These are phyloP conservation scores for Heliothis subflexa DNA, from an alignment of 1,140 invertebrate species.

Conservation along the genomic window DNA sequence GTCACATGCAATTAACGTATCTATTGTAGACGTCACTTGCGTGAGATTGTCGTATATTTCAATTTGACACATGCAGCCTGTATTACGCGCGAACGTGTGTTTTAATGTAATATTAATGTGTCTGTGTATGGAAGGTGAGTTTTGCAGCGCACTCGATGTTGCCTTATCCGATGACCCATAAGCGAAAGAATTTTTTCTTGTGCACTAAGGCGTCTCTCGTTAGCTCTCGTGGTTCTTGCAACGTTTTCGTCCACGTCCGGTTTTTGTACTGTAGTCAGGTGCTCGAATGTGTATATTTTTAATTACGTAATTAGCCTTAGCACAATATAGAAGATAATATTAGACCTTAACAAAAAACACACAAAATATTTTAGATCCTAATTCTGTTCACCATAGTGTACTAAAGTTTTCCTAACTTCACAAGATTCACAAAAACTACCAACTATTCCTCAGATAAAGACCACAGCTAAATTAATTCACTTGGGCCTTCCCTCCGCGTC, in stretches of 20 bases:
- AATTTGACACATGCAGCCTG: constrained; percentile 73
- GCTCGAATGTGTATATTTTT: neutral
- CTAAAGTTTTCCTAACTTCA: no score
- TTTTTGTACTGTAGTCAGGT: neutral
- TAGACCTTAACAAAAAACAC: no score
- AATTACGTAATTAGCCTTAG: neutral
- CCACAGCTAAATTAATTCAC: neutral
- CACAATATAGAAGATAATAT: no score
- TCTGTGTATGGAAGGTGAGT: constrained; percentile 56
- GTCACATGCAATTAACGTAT: constrained; percentile 56
- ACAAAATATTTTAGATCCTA: no score
- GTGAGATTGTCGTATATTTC: constrained; percentile 64
- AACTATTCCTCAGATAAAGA: no score
- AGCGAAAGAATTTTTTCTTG: constrained; percentile 48
- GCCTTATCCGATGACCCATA: constrained; percentile 53
- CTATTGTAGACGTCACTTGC: constrained; percentile 67
- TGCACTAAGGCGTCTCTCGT: constrained; percentile 26
- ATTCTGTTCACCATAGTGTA: no score
- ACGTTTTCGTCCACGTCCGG: constrained; percentile 24
- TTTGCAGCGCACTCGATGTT: constrained; percentile 51
- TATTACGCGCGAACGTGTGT: constrained; percentile 53
- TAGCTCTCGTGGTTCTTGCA: constrained; percentile 16
- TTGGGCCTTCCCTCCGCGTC: neutral
- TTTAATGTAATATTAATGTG: constrained; percentile 66
- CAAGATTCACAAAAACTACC: no score